A percentile compares a stretch with the other conserved stretches of the same genome.
phyloP scores from a whole-genome alignment of 2,888 invertebrate species.

The Drosophila anceps region DNA sequence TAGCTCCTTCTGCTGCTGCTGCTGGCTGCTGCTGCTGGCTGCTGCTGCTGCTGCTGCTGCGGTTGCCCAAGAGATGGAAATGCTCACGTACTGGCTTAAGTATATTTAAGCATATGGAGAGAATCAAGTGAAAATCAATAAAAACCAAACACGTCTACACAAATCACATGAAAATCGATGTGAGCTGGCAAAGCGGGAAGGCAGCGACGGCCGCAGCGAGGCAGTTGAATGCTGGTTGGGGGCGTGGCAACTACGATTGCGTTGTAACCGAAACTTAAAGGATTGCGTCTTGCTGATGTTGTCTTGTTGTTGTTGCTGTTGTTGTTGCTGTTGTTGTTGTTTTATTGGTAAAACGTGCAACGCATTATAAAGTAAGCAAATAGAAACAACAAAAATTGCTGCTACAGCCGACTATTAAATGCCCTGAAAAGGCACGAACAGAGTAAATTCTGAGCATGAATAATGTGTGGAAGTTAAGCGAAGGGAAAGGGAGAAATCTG shows the following conservation, averaged over 20 bases:
- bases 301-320: conserved; percentile 48
- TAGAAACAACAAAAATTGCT: not conserved
- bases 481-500: no score
- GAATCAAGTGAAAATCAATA: conserved; percentile 81
- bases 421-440: not conserved
- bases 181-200: conserved; percentile 27
- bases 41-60: conserved; percentile 2
- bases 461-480: no score
- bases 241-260: conserved; percentile 32
- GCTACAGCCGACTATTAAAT: conserved; percentile 11
- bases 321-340: conserved; percentile 66
- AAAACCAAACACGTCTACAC: conserved; percentile 81
- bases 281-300: conserved; percentile 47
- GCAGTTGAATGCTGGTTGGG: no score
- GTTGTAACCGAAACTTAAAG: conserved; percentile 66
- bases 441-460: not conserved
- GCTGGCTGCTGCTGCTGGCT: not conserved
- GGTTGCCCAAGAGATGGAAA: conserved; percentile 63
- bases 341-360: conserved; percentile 74
- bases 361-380: conserved; percentile 54
- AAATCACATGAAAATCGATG: conserved; percentile 82
- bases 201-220: not conserved
- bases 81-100: conserved; percentile 79
- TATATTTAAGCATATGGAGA: conserved; percentile 81
- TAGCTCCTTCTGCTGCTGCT: not conserved